Evolutionary conservation across 2,797 vertebrate species (phyloP), one percentile per base, ranked within the genome.

Genomic region (Brotula barbata): DNA sequence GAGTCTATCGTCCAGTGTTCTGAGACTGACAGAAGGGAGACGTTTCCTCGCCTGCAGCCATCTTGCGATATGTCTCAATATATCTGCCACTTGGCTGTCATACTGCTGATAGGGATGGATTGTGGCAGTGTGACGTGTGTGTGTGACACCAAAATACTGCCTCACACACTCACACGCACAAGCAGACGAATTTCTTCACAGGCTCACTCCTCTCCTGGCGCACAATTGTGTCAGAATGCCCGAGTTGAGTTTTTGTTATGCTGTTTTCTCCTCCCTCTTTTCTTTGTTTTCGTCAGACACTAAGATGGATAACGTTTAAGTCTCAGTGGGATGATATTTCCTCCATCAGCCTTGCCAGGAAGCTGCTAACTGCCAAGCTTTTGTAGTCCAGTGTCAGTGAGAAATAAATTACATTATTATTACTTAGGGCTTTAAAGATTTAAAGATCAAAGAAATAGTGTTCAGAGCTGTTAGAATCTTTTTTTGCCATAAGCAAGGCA

Each of bases 251-350:
- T 73, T 59, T 70, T 20, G 33, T 21, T 14, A 5, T 42, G 14
- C 39, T 60, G 37, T 42, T 39, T 56, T 54, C 44, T 41, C 49
- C 15, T 33, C 20, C 46, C 37, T 28, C 52, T 34, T 13, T 58
- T 16, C 33, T 66, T 33, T 49, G 36, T 49, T 68, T 65, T 68
- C 43, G 49, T 63, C 42, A 19, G 14, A 50, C 54, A 51, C 31
- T 63, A 61, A 80, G 23, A 59, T 10, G 15, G 63, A 81, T 80
- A 66, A 82, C 71, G 51, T 11, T 3, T 64, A 72, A 75, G 82
- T 84, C 75, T 72, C 43, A 2, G 39, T 69, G 56, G 58, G 58
- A 59, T 64, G 51, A 82, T 84, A 49, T 82, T 78, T 68, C 44
- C 19, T 21, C 21, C 14, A 58, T 64, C 70, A 58, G 16, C 51